Base-by-base conservation (phyloP, 2,797 vertebrate species). In the Schizopygopsis malacanthus region DNA sequence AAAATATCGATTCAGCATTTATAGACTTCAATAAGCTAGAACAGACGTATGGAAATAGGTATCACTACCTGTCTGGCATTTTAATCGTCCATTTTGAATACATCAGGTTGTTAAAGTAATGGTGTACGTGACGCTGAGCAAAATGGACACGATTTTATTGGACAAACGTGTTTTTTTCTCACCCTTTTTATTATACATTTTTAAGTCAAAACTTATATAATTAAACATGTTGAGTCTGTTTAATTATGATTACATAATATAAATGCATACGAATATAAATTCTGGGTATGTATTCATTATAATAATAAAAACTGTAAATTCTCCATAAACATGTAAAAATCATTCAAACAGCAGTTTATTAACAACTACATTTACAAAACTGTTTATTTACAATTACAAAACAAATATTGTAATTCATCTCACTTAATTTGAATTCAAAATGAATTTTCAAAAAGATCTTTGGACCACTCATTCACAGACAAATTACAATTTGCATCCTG, bases 361-460 rank as follows among this genome's bases (percentile, higher is more conserved):
- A 16, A 41, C 52, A 78, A 41, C 2, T 43, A 45, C 37, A 63
- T 43, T 43, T 45, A 79, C 9, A 65, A 39, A 67, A 37, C 4
- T 8, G 11, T 13, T 70, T 22, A 70, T 39, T 81, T 41, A 45
- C 33, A 81, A 25, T 50, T 67, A 37, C 2, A 65, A 33, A 56
- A 56, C 10, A 52, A 20, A 52, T 37, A 54, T 37, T 13, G 33
- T 2, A 54, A 76, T 33, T 54, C 0, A 39, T 81, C 56, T 84
- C 25, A 39, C 4, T 43, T 7, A 50, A 72, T 54, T 83, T 28
- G 45, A 69, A 47, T 52, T 86, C 47, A 86, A 75, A 86, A 88
- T 45, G 4, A 90, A 81, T 85, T 50, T 75, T 80, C 81, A 85
- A 91, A 91, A 70, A 91, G 90, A 69, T 91, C 90, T 81, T 71